Evolutionary conservation across 2,797 vertebrate species (phyloP).

Genomic region (Knipowitschia caucasica): DNA sequence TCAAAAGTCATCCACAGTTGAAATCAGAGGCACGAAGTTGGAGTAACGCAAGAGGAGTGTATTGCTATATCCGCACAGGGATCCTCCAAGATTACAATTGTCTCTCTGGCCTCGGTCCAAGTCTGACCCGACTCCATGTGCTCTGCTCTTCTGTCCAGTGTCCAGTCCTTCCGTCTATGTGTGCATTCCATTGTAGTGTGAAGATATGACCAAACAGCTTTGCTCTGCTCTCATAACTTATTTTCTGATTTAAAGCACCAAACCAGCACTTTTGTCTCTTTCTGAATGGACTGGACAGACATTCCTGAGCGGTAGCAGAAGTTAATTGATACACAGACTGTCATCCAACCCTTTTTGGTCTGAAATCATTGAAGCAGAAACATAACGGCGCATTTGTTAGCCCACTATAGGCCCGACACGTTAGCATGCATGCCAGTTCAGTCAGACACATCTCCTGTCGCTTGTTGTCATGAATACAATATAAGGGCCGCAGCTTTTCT

Average conservation of each 20-base stretch:
- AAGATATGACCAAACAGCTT: no score
- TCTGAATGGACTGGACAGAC: conserved; percentile 18
- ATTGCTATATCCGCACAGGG: no score
- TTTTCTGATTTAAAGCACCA: background rate
- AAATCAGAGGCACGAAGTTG: no score
- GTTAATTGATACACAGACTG: conserved; percentile 28
- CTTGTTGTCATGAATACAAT: conserved; percentile 51
- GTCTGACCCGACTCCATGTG: no score
- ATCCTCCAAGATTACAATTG: no score
- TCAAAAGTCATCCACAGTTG: no score
- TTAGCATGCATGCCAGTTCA: conserved; percentile 35
- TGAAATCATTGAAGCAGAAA: conserved; percentile 32
- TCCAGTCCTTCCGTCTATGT: no score
- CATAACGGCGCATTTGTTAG: conserved; percentile 30
- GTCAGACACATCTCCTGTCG: conserved; percentile 36
- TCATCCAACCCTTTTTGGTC: conserved; percentile 27
- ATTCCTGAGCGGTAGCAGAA: conserved; percentile 26
- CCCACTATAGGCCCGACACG: conserved; percentile 26
- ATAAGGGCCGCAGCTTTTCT: conserved; percentile 42
- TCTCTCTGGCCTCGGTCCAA: no score
- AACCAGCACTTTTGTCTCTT: conserved; percentile 18
- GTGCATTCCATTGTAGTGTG: no score
- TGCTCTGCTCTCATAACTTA: no score
- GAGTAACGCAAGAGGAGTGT: no score
- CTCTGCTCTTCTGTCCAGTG: no score